A percentile compares a stretch with the other conserved stretches of the same genome.
Conservation (phyloP, 2,888 invertebrate genomes). For the Pasiphila rectangulata region DNA sequence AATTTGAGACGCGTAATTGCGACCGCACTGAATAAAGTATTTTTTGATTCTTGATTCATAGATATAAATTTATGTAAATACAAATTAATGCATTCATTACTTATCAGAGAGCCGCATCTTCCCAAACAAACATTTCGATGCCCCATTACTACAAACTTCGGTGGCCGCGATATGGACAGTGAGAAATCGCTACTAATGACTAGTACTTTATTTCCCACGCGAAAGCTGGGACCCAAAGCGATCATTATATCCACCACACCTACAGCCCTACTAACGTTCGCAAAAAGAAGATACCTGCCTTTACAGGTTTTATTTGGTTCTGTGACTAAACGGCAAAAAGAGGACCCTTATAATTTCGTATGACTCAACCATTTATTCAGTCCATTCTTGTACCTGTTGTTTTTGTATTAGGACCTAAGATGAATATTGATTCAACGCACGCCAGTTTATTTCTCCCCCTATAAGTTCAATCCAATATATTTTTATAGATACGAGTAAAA, state of each 20-base stretch:
- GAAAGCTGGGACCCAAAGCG: slow-evolving; percentile 32
- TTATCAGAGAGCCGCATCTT: background rate
- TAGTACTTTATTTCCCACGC: slow-evolving; percentile 30
- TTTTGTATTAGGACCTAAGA: no score
- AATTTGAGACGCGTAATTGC: no score
- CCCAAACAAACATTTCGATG: background rate
- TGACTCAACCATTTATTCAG: no score
- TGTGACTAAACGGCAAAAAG: background rate
- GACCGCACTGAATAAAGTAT: no score
- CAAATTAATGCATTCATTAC: background rate
- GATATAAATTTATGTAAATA: no score
- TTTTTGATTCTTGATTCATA: no score
- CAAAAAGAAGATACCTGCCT: slow-evolving; percentile 24
- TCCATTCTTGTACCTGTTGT: no score
- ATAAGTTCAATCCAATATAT: no score
- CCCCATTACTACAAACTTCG: slow-evolving; percentile 8
- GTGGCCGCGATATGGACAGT: slow-evolving; percentile 15
- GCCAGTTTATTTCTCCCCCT: no score
- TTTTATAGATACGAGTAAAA: no score
- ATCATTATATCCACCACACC: slow-evolving; percentile 40
- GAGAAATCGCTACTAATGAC: slow-evolving; percentile 36
- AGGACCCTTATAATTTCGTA: no score
- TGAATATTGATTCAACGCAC: no score
- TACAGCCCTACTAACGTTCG: slow-evolving; percentile 27
- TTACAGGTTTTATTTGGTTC: background rate